phyloP scores from a whole-genome alignment of 2,888 invertebrate genomes.

The Phengaris arion region DNA sequence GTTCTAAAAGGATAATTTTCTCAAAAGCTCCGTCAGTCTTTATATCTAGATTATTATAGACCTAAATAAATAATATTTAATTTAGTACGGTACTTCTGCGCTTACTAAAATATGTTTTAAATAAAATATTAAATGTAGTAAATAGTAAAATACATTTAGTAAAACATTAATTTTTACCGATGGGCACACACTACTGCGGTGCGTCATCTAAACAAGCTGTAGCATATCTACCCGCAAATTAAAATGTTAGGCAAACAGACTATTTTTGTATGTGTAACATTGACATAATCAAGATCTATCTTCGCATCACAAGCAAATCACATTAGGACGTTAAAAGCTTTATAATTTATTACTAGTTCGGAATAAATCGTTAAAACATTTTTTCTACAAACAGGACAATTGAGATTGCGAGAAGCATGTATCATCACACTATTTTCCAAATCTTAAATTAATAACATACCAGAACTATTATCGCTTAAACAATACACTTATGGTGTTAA shows the following conservation, averaged over 20 bases:
- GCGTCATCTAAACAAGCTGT: background rate
- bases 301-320: constrained; percentile 2
- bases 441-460: constrained; percentile 40
- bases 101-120: background rate
- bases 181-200: background rate
- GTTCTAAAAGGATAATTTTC: background rate
- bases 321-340: constrained; percentile 6
- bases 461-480: constrained; percentile 57
- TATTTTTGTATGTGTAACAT: constrained; percentile 9
- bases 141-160: background rate
- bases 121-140: background rate
- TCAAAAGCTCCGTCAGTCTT: constrained; percentile 6
- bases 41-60: background rate
- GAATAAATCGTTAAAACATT: constrained; percentile 24
- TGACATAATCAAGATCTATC: constrained; percentile 12
- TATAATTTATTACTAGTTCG: constrained; percentile 24
- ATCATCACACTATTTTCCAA: constrained; percentile 7
- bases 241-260: background rate
- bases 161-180: background rate
- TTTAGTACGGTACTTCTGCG: background rate
- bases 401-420: constrained; percentile 30
- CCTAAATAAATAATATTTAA: background rate
- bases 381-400: constrained; percentile 16
- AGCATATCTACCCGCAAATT: constrained; percentile 19
- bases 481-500: constrained; percentile 66